Evolutionary conservation across 2,113 vertebrate species (phyloP), one percentile per base, ranked within the genome.

Genomic region (Onychostoma macrolepis): DNA sequence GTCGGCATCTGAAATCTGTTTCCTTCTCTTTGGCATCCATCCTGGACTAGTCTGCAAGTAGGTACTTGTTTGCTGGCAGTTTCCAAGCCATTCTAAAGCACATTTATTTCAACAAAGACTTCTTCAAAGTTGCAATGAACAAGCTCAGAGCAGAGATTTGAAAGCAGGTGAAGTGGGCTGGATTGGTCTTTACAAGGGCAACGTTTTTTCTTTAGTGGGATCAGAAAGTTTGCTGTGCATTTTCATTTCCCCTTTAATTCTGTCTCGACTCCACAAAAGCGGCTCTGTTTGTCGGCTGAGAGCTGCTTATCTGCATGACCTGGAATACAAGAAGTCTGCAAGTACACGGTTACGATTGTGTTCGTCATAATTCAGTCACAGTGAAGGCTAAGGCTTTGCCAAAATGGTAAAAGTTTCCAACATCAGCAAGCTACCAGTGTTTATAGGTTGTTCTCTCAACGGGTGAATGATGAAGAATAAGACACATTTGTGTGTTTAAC

Each of bases 251-350:
- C 38, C 13, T 41, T 80, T 61, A 80, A 41, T 80, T 80, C 90
- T 88, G 61, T 76, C 89, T 92, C 91, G 90, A 92, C 91, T 88
- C 85, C 24, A 89, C 61, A 86, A 74, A 85, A 83, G 88, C 76
- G 0, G 15, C 38, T 36, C 65, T 85, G 86, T 65, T 85, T 69
- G 33, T 41, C 74, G 87, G 9, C 69, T 86, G 83, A 72, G 50
- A 82, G 26, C 85, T 80, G 87, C 85, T 88, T 85, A 91, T 87
- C 80, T 76, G 89, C 85, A 91, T 75, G 89, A 91, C 58, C 87
- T 88, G 88, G 92, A 91, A 92, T 94, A 11, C 38, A 36, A 41
- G 78, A 21, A 48, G 56, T 82, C n/a, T 67, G 6, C 13, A 10
- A 83, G 65, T 87, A 83, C 88, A 86, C 84, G 33, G 69, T n/a